These are phyloP conservation scores for Centropus bengalensis DNA, from an alignment of 2,113 vertebrate species.

Conservation along the genomic window DNA sequence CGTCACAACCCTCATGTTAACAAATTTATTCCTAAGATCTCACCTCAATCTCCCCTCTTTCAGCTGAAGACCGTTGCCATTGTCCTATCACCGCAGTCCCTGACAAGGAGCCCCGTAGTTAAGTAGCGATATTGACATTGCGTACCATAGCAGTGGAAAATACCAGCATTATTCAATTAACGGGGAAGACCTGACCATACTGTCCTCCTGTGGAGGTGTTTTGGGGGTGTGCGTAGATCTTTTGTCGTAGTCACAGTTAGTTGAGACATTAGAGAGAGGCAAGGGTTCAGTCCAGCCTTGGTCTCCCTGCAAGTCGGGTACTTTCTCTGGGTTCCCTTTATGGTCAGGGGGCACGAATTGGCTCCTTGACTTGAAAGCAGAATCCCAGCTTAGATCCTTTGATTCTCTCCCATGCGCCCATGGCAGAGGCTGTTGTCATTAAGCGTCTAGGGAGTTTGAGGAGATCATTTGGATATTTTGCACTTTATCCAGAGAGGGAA, in stretches of 20 bases:
- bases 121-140: background rate
- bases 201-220: background rate
- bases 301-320: background rate
- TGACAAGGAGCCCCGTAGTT: background rate
- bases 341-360: background rate
- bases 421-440: background rate
- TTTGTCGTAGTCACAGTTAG: background rate
- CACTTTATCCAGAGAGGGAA: background rate
- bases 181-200: background rate
- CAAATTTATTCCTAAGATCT: no score
- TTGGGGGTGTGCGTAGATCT: fast-evolving
- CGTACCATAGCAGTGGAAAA: background rate
- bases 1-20: no score
- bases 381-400: background rate
- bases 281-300: background rate
- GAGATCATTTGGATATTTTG: background rate
- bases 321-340: background rate
- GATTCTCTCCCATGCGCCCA: background rate
- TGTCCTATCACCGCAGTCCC: no score
- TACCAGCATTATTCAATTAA: background rate
- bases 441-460: background rate
- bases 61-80: no score
- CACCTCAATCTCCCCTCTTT: no score
- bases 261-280: background rate
- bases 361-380: background rate